Base-by-base conservation (phyloP, 2,797 vertebrate genomes). In the Cynodonichthys magdalenae region DNA sequence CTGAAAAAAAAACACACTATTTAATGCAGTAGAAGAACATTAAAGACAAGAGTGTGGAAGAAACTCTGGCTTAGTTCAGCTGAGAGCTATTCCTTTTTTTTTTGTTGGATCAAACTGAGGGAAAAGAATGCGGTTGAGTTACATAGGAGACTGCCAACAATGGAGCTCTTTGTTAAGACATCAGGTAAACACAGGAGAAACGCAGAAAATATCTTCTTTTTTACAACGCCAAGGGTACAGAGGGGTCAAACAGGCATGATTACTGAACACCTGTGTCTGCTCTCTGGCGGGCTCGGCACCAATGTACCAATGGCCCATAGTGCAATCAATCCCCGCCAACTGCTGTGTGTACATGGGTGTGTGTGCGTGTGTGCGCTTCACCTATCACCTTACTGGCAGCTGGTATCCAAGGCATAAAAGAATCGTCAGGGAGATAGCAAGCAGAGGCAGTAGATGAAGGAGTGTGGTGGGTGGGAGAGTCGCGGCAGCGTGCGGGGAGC, bases 361-460 rank as follows among this genome's bases (percentile, higher is more conserved):
- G 53, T 60, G 41, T 27, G 20, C 52, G 58, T 51, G 42, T 69
- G 60, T 59, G 56, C 49, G 51, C 42, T 68, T 65, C 74, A 81
- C 74, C 79, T 83, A 89, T 92, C 85, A 71, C 77, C 74, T 90
- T 87, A 87, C 86, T 34, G 19, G 79, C 90, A 92, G 87, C 88
- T 90, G 89, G 74, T 65, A 82, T 75, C 70, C 81, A n/a, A 58
- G 73, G 72, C 79, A 86, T 82, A 84, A 83, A 85, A 77, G 68
- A 72, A 56, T 52, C 46, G 8, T 54, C 66, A 58, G 74, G 42
- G 71, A 71, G 71, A 75, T 48, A 75, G 76, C 61, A 56, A 50
- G 68, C 47, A 18, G 63, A 67, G 56, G 71, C 39, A 31, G 47
- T 53, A 56, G 70, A 82, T 66, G 70, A 73, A 75, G 62, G 59